Percentiles rank a stretch among this genome's conserved stretches.
Evolutionary conservation across 2,797 vertebrate species (phyloP).

Genomic region (Oreochromis grahami): DNA sequence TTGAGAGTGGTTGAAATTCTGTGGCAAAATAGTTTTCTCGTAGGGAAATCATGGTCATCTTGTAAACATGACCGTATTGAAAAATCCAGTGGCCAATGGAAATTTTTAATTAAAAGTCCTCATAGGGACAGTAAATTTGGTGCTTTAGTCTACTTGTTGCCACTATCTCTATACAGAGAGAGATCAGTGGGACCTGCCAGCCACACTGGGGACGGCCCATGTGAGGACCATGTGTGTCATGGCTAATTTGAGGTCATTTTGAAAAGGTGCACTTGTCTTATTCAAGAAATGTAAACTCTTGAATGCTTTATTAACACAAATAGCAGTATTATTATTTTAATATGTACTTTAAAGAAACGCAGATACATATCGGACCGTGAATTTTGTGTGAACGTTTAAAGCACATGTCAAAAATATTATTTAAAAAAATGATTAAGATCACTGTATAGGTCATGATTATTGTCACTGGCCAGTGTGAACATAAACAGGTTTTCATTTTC

Average conservation of each 20-base stretch:
- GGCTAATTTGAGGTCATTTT: not conserved
- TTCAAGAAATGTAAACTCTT: not conserved
- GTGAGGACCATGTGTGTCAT: not conserved
- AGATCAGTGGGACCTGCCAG: not conserved
- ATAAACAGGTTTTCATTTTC: not conserved
- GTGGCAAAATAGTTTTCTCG: not conserved
- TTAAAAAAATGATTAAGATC: not conserved
- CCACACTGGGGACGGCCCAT: not conserved
- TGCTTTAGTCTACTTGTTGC: not conserved
- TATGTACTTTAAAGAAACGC: not conserved
- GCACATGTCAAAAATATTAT: not conserved
- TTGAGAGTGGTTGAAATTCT: not conserved
- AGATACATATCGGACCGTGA: not conserved
- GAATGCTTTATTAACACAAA: not conserved
- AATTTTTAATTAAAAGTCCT: rapidly evolving
- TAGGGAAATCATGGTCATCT: not conserved
- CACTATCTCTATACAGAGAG: not conserved
- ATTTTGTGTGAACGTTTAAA: not conserved
- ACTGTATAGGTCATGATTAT: not conserved
- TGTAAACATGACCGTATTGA: not conserved
- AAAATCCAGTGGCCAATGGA: not conserved
- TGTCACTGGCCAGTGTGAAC: not conserved
- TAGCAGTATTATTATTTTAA: not conserved
- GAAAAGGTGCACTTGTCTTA: not conserved
- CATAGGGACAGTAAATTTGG: not conserved